Evolutionary conservation across 2,888 invertebrate species (phyloP), one percentile per base, ranked within the genome.

Genomic region (Xanthorhoe spadicearia): DNA sequence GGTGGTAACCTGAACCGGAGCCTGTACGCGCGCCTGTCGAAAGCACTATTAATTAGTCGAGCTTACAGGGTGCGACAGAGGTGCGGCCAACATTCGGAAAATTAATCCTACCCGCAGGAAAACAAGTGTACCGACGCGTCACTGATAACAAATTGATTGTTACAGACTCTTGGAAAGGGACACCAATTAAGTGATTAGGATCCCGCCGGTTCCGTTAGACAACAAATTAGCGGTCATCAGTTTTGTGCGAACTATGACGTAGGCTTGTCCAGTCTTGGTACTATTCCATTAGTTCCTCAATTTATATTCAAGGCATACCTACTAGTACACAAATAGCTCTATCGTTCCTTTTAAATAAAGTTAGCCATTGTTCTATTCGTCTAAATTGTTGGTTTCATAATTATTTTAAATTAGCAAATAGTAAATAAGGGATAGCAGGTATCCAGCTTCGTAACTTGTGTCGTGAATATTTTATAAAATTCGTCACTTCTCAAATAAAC

Each of bases 31-130:
- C 79, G 80, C 80, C 84, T 87, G 88, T 89, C 87, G 88, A 89
- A 89, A 90, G 84, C 87, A 84, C 86, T 87, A 88, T 92, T 92
- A 92, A 93, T 92, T 92, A 92, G 90, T 77, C 67, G 68, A 74
- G 79, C 80, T 79, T 78, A 78, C 77, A 75, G 86, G 91, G 92
- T 78, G 92, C 83, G 90, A 84, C 89, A 74, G 69, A 84, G 93
- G 92, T 78, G 92, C 83, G 92, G 91, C 86, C 86, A 83, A 85
- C 89, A 89, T 91, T 90, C 83, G 85, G 86, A 83, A 90, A 90
- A 92, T 90, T 93, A 92, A 89, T 91, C 89, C 88, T 86, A 88
- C 84, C 87, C 82, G 83, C 81, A 80, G 81, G 79, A 81, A 79
- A 80, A 81, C 83, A 82, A 85, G 84, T 81, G 79, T 83, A 84